A percentile compares a stretch with the other conserved stretches of the same genome.
phyloP scores from a whole-genome alignment of 1,140 invertebrate genomes.

The Nomia melanderi region DNA sequence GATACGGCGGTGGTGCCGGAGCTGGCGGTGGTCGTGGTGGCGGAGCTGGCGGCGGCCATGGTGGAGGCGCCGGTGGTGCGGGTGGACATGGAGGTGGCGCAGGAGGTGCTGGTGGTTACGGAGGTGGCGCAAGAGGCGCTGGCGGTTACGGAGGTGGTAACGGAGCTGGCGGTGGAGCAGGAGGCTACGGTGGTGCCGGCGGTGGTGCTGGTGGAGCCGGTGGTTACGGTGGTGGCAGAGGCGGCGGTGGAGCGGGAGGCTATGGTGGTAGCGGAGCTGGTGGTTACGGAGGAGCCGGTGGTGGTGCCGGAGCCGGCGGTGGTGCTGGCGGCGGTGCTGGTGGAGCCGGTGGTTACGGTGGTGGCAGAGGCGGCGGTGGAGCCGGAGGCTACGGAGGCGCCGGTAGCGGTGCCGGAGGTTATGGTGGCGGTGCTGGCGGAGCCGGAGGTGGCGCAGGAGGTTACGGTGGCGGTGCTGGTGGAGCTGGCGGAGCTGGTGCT shows the following conservation, averaged over 20 bases:
- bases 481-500: neutral
- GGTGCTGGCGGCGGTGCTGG: constrained; percentile 20
- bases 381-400: constrained; percentile 1
- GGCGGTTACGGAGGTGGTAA: constrained; percentile 2
- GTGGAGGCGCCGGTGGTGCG: neutral
- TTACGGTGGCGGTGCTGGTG: neutral
- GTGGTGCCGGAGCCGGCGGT: constrained; percentile 5
- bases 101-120: constrained; percentile 4
- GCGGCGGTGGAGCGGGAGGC: neutral
- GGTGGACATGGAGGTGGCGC: constrained; percentile 25
- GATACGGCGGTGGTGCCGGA: neutral
- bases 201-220: constrained; percentile 16
- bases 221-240: constrained; percentile 11
- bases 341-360: constrained; percentile 6
- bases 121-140: constrained; percentile 8
- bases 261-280: neutral
- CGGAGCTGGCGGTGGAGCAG: neutral
- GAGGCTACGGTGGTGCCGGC: constrained; percentile 24
- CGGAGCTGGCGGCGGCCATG: neutral
- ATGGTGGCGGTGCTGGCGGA: constrained; percentile 9
- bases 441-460: constrained; percentile 13
- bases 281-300: neutral
- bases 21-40: constrained; percentile 15
- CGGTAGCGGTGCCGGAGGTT: constrained; percentile 13
- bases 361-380: neutral